Base-by-base conservation (phyloP, 2,113 vertebrate species). In the Archilochus colubris region DNA sequence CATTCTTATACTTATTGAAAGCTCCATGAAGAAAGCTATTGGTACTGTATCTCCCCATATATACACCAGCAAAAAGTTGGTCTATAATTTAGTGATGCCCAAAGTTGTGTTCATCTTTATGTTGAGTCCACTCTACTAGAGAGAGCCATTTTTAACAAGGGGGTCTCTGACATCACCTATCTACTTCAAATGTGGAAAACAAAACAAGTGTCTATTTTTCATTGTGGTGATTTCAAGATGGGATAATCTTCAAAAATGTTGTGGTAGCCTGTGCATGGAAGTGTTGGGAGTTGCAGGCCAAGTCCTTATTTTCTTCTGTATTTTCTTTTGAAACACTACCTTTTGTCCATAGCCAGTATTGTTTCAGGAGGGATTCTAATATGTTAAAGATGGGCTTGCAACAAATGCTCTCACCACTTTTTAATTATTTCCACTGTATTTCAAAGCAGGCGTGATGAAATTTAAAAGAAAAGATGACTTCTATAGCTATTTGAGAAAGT, bases 331-430 rank as follows among this genome's bases (percentile, higher is more conserved):
- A 95, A 93, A 83, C 48, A 78, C 51, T 88, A 95, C 88, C 89
- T 96, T 95, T 95, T 93, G 87, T 97, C 94, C 82, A 86, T 62
- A 77, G 96, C 95, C 91, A 95, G 95, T 94, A 95, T 96, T 96
- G 91, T 97, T 97, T 95, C 93, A 95, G 91, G 75, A 91, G 82
- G 68, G 64, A 93, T 86, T 95, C 90, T 96, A 97, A 97, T 97
- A 94, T 72, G 66, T 96, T 95, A 96, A 97, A 97, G 94, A 96
- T 95, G 96, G 88, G 66, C 66, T 91, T 94, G 85, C 88, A 95
- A 91, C 85, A 96, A 96, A 96, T 69, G 30, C 20, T 94, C 64
- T 94, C 12, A 14, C 54, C 88, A 89, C 88, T 96, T 95, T 62
- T 88, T 95, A 95, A 97, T 97, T 97, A 94, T 72, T 95, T 95